Evolutionary conservation across 2,797 vertebrate genomes (phyloP), one percentile per base, ranked within the genome.

Genomic region (Pachyuromys duprasi): DNA sequence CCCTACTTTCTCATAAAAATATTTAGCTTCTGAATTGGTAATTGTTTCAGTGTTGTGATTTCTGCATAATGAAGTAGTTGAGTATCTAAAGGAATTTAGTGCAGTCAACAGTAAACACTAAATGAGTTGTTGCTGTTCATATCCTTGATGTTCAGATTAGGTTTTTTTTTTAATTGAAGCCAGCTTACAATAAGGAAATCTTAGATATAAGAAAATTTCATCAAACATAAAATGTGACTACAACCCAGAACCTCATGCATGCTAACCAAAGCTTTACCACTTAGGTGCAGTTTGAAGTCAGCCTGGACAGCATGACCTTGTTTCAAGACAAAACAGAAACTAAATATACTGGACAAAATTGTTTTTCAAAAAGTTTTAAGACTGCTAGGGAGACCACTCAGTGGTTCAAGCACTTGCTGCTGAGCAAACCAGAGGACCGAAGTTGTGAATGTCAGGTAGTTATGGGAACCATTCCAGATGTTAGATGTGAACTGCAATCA

Each of bases 241-340:
- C 22, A 76, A 20, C 57, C 72, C 31, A 89, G 57, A 31, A 33
- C 31, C 31, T 76, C 26, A 42, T 31, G 13, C 6, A 63, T 63
- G 2, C 20, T 63, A 63, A 28, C 18, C 36, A 62, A 33, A 39
- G 33, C 24, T 72, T 72, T 63, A 63, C 18, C 36, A 33, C 55
- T 89, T 31, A 39, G 22, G 26, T 81, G 55, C 36, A 81, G 3
- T 42, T 90, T 8, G 79, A 88, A 65, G 81, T 39, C 8, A 63
- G 8, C 80, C 14, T 82, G 60, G 13, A 26, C 53, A 55, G 28
- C 60, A 15, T 20, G 57, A 42, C 57, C n/a, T 39, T 82, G 39
- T 83, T n/a, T 39, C 92, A 89, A 81, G 94, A 93, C 60, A 89
- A 92, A 81, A 69, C 80, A 91, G 55, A 45, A 42, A 89, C 81